Base-by-base conservation (phyloP, 1,140 invertebrate genomes). In the Philaenus spumarius region DNA sequence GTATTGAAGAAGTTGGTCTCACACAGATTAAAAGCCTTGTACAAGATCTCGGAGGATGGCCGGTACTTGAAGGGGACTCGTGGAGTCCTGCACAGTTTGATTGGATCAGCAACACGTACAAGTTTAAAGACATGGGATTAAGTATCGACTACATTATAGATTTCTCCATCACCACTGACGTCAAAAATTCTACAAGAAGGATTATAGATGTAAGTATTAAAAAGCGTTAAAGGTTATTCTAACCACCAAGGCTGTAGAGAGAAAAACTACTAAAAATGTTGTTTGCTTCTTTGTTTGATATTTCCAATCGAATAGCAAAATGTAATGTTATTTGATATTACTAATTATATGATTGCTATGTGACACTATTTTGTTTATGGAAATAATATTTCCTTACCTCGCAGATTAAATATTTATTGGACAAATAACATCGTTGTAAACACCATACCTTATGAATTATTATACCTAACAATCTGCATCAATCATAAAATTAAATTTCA, bases 111-210 rank as follows among this genome's bases (percentile, higher is more conserved):
- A 84, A 84, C 7, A 84, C 93, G 2, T 92, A 88, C 74, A 86
- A 81, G 55, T 93, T 91, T 74, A 78, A 87, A 17, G 74, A 76
- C 47, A 72, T 79, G 4, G 94, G 93, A 2, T 93, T 90, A 69
- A 90, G 88, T 5, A 86, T 92, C 39, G 90, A 95, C 71, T 94
- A 95, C 68, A 86, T 95, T 67, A 80, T 97, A n/a, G 90, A 95
- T 67, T 91, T 96, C 64, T 92, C 89, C 34, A 86, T 97, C 53
- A 83, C 84, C 2, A 87, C 90, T 6, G 92, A 97, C 74, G 79
- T 93, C n/a, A 93, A 92, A 71, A 95, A 96, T 71, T 91, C 87
- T 22, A 89, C 88, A 0, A 82, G 80, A 59, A 77, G 92, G 50
- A 80, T 91, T 26, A 91, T 95, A 65, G 90, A 94, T 77, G 90